Evolutionary conservation across 2,797 vertebrate genomes (phyloP).

Genomic region (Enteromius argenteus): DNA sequence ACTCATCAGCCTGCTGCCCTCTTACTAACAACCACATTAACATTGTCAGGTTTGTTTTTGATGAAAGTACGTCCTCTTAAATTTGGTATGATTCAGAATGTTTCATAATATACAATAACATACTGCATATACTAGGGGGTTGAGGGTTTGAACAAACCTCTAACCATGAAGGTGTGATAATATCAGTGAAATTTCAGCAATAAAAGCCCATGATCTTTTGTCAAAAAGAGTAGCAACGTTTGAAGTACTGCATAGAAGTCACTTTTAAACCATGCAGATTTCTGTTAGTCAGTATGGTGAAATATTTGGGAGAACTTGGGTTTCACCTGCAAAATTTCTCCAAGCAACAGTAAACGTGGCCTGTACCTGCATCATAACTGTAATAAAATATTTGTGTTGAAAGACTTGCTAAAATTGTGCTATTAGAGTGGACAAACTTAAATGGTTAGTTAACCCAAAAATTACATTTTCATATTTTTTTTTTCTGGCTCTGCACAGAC

Average conservation of each 20-base stretch:
- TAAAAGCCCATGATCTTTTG: not conserved
- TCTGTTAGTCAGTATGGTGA: not conserved
- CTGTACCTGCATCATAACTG: not conserved
- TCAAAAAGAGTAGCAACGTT: not conserved
- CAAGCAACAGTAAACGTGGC: not conserved
- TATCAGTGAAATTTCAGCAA: not conserved
- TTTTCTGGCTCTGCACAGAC: too few relatives aligned
- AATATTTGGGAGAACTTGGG: not conserved
- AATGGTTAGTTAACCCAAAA: not conserved
- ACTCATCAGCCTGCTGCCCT: constrained; percentile 51
- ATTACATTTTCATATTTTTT: not conserved
- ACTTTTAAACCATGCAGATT: not conserved
- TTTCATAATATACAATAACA: not conserved
- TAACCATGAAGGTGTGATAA: not conserved
- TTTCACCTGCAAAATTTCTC: not conserved
- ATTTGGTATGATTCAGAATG: not conserved
- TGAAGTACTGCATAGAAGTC: not conserved
- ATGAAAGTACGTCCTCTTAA: constrained; percentile 26
- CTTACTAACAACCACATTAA: constrained; percentile 61
- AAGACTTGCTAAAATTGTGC: not conserved
- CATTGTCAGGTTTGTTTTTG: constrained; percentile 47
- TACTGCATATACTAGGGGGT: not conserved
- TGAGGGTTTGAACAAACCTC: not conserved
- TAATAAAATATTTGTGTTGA: not conserved
- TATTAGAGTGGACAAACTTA: not conserved